These are phyloP conservation scores for Bruchidius siliquastri DNA, from an alignment of 2,888 invertebrate species.

Conservation along the genomic window DNA sequence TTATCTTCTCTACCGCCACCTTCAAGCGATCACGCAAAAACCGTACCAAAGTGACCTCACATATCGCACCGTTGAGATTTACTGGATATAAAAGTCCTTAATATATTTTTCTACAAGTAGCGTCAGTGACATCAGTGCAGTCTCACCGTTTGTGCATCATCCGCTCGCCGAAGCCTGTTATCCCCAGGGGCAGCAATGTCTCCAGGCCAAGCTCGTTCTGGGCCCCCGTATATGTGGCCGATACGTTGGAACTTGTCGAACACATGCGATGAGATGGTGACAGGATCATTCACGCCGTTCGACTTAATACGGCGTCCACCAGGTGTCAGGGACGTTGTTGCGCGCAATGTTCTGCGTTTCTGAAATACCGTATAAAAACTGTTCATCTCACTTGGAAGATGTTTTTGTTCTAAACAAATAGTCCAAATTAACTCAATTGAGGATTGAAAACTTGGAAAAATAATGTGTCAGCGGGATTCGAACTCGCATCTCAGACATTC, in stretches of 20 bases:
- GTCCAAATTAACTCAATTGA: too few species aligned
- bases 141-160: conserved; percentile 46
- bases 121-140: conserved; percentile 23
- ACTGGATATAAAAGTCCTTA: too few species aligned
- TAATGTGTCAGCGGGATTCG: too few species aligned
- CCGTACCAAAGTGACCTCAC: too few species aligned
- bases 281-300: conserved; percentile 74
- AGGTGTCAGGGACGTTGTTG: conserved; percentile 57
- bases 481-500: too few species aligned
- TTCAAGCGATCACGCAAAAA: too few species aligned
- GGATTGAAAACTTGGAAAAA: too few species aligned
- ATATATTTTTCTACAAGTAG: too few species aligned
- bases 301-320: conserved; percentile 72
- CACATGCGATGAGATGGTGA: conserved; percentile 76
- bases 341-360: conserved; percentile 84
- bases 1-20: too few species aligned
- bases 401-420: background rate
- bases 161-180: conserved; percentile 61
- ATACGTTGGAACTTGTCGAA: conserved; percentile 60
- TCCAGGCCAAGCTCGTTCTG: conserved; percentile 65
- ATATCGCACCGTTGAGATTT: too few species aligned
- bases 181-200: conserved; percentile 45
- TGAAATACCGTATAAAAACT: conserved; percentile 50
- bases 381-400: background rate
- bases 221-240: conserved; percentile 50